Percentiles rank a stretch among this genome's conserved stretches.
Evolutionary conservation across 2,888 invertebrate genomes (phyloP).

Genomic region (Eledone cirrhosa): DNA sequence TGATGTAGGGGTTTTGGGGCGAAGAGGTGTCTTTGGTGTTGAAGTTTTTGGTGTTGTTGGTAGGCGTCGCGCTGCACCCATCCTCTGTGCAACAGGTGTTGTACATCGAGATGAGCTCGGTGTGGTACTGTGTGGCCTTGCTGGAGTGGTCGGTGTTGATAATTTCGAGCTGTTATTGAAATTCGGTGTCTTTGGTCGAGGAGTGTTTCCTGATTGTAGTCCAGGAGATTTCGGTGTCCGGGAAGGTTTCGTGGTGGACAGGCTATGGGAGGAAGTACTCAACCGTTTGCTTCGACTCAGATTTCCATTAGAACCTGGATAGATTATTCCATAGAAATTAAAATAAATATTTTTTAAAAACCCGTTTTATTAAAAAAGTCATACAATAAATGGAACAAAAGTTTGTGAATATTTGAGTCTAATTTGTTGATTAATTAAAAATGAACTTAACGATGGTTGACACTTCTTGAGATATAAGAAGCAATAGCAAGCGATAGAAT

Average conservation of each 20-base stretch:
- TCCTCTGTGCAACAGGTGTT: conserved; percentile 36
- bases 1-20: conserved; percentile 31
- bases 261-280: conserved; percentile 54
- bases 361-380: no score
- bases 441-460: no score
- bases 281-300: conserved; percentile 52
- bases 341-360: no score
- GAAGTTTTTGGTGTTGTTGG: conserved; percentile 46
- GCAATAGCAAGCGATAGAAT: no score
- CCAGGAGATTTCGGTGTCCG: conserved; percentile 32
- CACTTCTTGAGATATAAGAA: no score
- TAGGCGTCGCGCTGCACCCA: conserved; percentile 38
- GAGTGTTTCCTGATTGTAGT: not conserved
- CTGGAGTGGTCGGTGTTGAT: conserved; percentile 32
- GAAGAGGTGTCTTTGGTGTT: conserved; percentile 40
- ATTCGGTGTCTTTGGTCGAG: conserved; percentile 52
- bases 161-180: conserved; percentile 38
- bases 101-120: conserved; percentile 39
- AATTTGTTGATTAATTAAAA: no score
- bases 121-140: conserved; percentile 39
- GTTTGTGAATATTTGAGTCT: no score
- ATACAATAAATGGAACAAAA: not conserved
- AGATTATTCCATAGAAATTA: no score
- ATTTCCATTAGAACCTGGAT: conserved; percentile 57
- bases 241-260: conserved; percentile 39